Conservation (phyloP, 2,888 invertebrate species). For the Drosophila vallismaia region DNA sequence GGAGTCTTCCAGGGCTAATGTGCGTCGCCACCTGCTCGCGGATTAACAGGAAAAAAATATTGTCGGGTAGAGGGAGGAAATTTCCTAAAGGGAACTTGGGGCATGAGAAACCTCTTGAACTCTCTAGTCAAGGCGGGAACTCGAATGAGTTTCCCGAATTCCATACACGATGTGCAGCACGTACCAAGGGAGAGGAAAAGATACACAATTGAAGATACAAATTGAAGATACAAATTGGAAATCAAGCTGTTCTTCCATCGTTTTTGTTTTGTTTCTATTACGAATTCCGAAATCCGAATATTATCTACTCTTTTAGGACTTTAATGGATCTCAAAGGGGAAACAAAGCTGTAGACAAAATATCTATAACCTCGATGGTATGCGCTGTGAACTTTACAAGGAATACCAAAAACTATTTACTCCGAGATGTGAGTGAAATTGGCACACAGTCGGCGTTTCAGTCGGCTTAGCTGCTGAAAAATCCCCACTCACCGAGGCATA, state of each 20-base stretch:
- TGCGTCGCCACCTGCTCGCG: constrained; percentile 30
- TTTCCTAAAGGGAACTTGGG: neutral
- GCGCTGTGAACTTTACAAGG: constrained; percentile 57
- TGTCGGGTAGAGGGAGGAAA: too few relatives aligned
- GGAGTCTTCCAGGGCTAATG: constrained; percentile 8
- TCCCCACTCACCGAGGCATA: constrained; percentile 51
- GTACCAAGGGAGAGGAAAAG: constrained; percentile 2
- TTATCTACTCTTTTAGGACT: neutral
- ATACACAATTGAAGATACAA: constrained; percentile 10
- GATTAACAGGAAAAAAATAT: constrained; percentile 6
- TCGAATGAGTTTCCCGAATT: too few relatives aligned
- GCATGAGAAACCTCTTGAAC: neutral
- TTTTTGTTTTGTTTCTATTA: constrained; percentile 69
- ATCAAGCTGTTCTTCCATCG: constrained; percentile 55
- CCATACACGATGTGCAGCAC: constrained; percentile 30
- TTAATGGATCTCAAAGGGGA: too few relatives aligned
- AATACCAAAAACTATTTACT: constrained; percentile 29
- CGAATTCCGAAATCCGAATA: neutral
- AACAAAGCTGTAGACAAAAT: too few relatives aligned
- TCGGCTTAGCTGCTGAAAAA: constrained; percentile 63
- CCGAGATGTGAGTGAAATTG: constrained; percentile 70
- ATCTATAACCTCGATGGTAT: too few relatives aligned
- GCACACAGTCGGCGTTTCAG: constrained; percentile 46
- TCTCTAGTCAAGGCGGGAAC: neutral
- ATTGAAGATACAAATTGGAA: too few relatives aligned